Conservation (phyloP, 2,113 vertebrate genomes). For the Coreoperca whiteheadi region DNA sequence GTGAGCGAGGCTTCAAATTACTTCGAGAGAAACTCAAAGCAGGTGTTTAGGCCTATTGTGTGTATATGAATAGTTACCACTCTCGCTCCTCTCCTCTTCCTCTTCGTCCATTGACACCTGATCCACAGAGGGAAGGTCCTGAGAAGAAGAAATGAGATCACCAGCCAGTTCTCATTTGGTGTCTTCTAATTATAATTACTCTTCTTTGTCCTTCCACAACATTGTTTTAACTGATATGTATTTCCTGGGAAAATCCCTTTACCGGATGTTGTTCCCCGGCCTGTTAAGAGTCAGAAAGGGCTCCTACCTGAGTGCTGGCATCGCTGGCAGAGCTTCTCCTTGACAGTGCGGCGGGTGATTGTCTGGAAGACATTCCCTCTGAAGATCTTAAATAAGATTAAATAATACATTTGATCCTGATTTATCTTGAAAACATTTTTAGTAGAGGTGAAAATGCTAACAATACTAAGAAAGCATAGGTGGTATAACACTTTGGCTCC, state of each 20-base stretch:
- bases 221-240: not conserved
- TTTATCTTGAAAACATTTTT: not conserved
- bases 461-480: not conserved
- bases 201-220: not conserved
- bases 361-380: conserved; percentile 44
- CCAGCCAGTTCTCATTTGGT: fast-evolving
- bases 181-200: not conserved
- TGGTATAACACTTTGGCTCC: not conserved
- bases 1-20: not conserved
- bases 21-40: not conserved
- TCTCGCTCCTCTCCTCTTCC: conserved; percentile 57
- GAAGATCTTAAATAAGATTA: conserved; percentile 49
- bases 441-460: not conserved
- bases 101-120: conserved; percentile 61
- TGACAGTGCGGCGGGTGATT: conserved; percentile 1
- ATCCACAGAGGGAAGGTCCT: conserved; percentile 62
- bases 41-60: not conserved
- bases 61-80: conserved; percentile 45
- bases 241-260: not conserved
- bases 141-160: conserved; percentile 8
- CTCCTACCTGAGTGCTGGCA: conserved; percentile 54
- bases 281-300: not conserved
- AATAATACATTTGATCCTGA: not conserved
- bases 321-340: conserved; percentile 57
- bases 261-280: not conserved